Conservation (phyloP, 2,888 invertebrate species). For the Oscheius sp. region DNA sequence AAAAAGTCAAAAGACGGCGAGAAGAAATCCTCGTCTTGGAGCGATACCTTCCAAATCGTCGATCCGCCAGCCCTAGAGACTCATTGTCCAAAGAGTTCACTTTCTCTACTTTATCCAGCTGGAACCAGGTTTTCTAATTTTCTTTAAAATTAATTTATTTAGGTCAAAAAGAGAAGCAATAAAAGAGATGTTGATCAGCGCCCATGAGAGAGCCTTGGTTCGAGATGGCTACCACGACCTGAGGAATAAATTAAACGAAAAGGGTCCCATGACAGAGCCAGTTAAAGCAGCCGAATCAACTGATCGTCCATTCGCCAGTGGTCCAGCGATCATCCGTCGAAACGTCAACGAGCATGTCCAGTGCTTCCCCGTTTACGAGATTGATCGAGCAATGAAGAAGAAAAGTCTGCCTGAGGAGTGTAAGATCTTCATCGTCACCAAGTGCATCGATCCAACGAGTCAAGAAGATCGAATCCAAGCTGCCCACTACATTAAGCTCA, state of each 20-base stretch:
- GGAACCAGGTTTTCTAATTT: conserved; percentile 32
- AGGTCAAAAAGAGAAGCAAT: conserved; percentile 51
- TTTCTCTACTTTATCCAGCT: conserved; percentile 46
- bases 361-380: conserved; percentile 60
- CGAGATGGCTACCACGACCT: conserved; percentile 55
- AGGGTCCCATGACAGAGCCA: conserved; percentile 33
- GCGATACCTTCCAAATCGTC: conserved; percentile 32
- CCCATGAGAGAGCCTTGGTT: conserved; percentile 57
- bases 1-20: conserved; percentile 21
- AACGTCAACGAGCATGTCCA: conserved; percentile 55
- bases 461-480: conserved; percentile 35
- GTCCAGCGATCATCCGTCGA: conserved; percentile 49
- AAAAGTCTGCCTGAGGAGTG: conserved; percentile 53
- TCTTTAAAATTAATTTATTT: background rate
- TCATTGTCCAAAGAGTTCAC: conserved; percentile 52
- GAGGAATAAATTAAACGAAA: conserved; percentile 1
- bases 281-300: conserved; percentile 42
- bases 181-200: conserved; percentile 50
- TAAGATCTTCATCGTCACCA: conserved; percentile 58
- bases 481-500: conserved; percentile 39
- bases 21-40: background rate
- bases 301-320: conserved; percentile 42
- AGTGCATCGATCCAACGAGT: conserved; percentile 43
- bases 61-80: conserved; percentile 57
- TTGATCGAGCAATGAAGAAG: conserved; percentile 64